These are phyloP conservation scores for Zosterops lateralis DNA, from an alignment of 2,113 vertebrate species.

Conservation along the genomic window DNA sequence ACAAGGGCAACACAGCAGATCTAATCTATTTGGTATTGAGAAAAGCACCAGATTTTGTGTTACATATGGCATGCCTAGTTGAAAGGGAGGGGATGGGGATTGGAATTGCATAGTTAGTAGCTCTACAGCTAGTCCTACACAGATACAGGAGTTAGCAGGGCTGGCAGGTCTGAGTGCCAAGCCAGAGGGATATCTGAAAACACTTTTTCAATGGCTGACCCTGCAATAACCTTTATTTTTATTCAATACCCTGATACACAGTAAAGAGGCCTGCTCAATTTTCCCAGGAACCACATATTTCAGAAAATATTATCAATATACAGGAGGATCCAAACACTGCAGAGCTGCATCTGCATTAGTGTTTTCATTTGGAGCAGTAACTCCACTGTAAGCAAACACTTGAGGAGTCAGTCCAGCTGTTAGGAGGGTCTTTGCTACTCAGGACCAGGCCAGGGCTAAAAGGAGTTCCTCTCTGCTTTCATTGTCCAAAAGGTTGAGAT, in stretches of 20 bases:
- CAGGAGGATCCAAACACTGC: background rate
- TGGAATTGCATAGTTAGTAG: background rate
- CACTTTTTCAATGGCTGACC: background rate
- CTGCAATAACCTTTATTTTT: background rate
- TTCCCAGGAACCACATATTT: background rate
- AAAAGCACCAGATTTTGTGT: background rate
- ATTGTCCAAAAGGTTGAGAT: background rate
- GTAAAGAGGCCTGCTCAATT: background rate
- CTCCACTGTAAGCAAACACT: background rate
- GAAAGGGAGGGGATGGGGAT: background rate
- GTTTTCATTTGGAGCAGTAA: background rate
- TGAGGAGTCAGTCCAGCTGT: background rate
- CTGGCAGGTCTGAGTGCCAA: background rate
- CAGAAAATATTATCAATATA: background rate
- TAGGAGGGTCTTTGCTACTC: background rate
- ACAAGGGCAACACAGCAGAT: background rate
- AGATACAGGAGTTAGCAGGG: background rate
- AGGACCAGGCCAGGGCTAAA: background rate
- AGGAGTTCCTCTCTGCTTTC: background rate
- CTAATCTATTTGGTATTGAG: background rate
- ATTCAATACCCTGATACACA: background rate
- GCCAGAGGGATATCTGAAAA: background rate
- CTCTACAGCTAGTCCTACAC: background rate
- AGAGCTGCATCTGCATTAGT: rapidly evolving
- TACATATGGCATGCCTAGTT: background rate